Evolutionary conservation across 1,140 invertebrate genomes (phyloP), one percentile per base, ranked within the genome.

Genomic region (Potamilus streckersoni): DNA sequence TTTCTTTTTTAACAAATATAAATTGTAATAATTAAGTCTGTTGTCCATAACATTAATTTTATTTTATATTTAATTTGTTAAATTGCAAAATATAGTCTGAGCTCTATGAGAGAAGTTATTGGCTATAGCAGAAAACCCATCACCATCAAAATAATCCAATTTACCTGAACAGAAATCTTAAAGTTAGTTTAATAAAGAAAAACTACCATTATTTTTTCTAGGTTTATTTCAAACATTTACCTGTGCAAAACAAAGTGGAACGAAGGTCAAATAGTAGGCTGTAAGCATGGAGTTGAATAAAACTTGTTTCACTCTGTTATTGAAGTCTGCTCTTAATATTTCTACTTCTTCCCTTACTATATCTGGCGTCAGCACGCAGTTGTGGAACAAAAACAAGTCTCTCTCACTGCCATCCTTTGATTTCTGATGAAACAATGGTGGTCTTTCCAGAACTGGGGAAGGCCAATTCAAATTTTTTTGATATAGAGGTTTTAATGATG

Each of bases 251-350:
- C 94, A 94, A 83, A 96, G 95, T 0, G 97, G 97, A 31, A 98
- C 93, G 87, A 98, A 95, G 73, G 94, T 95, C 80, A 95, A 94
- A 89, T 98, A 97, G 87, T 98, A 98, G 0, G 96, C 95, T 83
- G 95, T 96, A 2, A 96, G 89, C 62, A 97, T 93, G 2, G 96
- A 96, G 84, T 95, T 96, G 85, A 97, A 98, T 8, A 98, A 90
- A 69, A 97, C 94, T 87, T 95, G 95, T 89, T 96, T 97, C 80
- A 98, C 92, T 66, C 96, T 91, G 64, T 93, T 92, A 87, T 98
- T 97, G 82, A 98, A 98, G 88, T 98, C 96, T 27, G 92, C 92
- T 80, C 94, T 93, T 12, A 98, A 86, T 20, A 92, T 92, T 74
- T 96, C 95, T 31, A 97, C 95, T 90, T 98, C 97, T 23, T 94